Evolutionary conservation across 2,113 vertebrate species (phyloP), one percentile per base, ranked within the genome.

Genomic region (Vidua chalybeata): DNA sequence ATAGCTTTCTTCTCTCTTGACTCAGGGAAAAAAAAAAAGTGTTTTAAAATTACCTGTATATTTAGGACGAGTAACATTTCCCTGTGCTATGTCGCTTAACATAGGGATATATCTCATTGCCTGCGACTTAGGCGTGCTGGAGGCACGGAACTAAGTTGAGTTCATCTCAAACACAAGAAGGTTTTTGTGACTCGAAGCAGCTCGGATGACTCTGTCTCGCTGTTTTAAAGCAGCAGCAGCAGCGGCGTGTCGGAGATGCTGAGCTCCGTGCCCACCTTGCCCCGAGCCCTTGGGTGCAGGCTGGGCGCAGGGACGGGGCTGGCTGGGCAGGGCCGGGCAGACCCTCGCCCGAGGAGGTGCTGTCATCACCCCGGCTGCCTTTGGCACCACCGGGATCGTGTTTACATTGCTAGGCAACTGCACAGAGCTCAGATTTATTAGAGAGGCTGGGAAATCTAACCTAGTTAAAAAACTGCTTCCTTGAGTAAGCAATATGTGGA

Each of bases 361-460:
- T 49, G 87, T 14, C 33, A 31, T 9, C n/a, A 11, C 9, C 45
- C 91, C 27, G 4, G 15, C n/a, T 33, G 5, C 14, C 79, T 55
- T 27, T 43, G 48, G 58, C 54, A 91, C 81, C 72, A 3, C 54
- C 66, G 7, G 12, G 49, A 59, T 72, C 80, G 9, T 27, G 64
- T 92, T 91, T 80, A 89, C 61, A 83, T 93, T 85, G 94, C 84
- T 59, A 91, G 90, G 93, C 89, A 95, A 96, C 97, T 46, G 80
- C 76, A 18, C 45, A 9, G 41, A 19, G 48, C 73, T 1, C 48
- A 30, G 86, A 80, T 90, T 84, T 89, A 73, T 93, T 89, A 68
- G 78, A 73, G 92, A 71, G 90, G 24, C 23, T 58, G 64, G 64
- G 84, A 69, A 74, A 91, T 67, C 54, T 48, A 75, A 55, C 86